Base-by-base conservation (phyloP, 2,888 invertebrate genomes). In the Loripinus fragilis region DNA sequence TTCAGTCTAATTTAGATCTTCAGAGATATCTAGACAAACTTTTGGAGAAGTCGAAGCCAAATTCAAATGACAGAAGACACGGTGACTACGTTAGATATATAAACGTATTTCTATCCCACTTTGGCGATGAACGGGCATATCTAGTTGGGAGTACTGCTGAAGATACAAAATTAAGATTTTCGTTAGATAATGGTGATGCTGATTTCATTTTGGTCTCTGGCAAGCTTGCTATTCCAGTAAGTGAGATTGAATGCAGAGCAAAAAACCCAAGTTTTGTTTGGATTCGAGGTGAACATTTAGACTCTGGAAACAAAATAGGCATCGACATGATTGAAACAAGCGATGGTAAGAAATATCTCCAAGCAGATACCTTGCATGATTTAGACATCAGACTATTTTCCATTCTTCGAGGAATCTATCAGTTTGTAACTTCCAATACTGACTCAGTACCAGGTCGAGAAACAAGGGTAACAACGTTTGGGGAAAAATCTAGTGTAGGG, bases 111-210 rank as follows among this genome's bases (percentile, higher is more conserved):
- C 50, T 76, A 12, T 71, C 55, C 20, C 50, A 71, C 42, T 80
- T 78, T 55, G 78, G 78, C 2, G 73, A 23, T 3, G 68, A 74
- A n/a, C 77, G 74, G 28, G 48, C 70, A 7, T 73, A 74, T 48
- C 23, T 76, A 15, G 80, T 80, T n/a, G 85, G 85, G 15, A 85
- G 85, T 50, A 76, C 78, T 5, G 73, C 71, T n/a, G 81, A 80
- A 30, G 48, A 25, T 20, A 71, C 74, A 0, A 75, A 80, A 35
- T 71, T 85, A n/a, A 71, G 76, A 30, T 55, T 42, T n/a, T 35
- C 48, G 10, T 68, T 81, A 25, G 80, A 85, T 15, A 67, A 78
- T 48, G 85, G 85, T 0, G 85, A 85, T 67, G 80, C 42, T 10
- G 85, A 85, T 48, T 78, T 81, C 33, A 38, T 85, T 0, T 35